Conservation (phyloP, 2,113 vertebrate species). For the Crotalus tigris region DNA sequence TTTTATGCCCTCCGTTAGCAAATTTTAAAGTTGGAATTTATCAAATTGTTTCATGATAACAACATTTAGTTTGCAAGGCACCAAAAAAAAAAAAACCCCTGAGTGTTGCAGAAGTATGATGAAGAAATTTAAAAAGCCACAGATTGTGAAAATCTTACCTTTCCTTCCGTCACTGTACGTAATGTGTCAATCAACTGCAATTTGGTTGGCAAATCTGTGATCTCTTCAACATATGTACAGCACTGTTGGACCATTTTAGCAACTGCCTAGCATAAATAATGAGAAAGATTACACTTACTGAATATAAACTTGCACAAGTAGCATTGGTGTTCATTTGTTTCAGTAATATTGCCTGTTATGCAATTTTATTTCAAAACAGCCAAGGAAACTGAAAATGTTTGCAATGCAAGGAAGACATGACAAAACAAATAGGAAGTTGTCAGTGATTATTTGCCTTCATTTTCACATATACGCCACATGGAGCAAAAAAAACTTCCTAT, state of each 20-base stretch:
- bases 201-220: slow-evolving; percentile 89
- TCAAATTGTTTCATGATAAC: not conserved
- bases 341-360: not conserved
- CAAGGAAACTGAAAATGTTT: not conserved
- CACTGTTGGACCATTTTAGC: slow-evolving; percentile 99
- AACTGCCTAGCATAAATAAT: slow-evolving; percentile 81
- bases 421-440: not conserved
- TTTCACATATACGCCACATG: not conserved
- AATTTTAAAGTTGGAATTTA: not conserved
- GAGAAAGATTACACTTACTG: slow-evolving; percentile 14
- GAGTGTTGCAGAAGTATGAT: not conserved
- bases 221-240: slow-evolving; percentile 89
- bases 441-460: not conserved
- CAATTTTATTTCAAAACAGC: not conserved
- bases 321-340: not conserved
- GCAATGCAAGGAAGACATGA: not conserved
- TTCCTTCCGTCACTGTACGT: slow-evolving; percentile 95
- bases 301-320: not conserved
- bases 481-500: not conserved
- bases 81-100: not conserved
- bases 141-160: slow-evolving; percentile 74
- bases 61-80: not conserved
- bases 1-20: not conserved
- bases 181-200: slow-evolving; percentile 94
- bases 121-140: not conserved